A percentile compares a stretch with the other conserved stretches of the same genome.
phyloP scores from a whole-genome alignment of 2,888 invertebrate species.

The Caenorhabditis sp. region DNA sequence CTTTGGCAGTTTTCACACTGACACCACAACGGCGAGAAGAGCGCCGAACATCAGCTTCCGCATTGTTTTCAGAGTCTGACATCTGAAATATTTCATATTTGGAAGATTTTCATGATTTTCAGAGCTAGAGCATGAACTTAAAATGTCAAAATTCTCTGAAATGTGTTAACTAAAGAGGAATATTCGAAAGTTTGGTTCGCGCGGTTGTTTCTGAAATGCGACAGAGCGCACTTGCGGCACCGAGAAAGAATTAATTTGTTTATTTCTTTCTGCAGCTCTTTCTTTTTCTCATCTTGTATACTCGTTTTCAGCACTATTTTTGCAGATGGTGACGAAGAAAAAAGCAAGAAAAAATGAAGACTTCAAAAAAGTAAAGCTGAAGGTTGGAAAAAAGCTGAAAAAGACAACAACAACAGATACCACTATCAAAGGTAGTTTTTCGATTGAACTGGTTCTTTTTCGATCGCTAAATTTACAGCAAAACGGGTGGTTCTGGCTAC shows the following conservation, averaged over 20 bases:
- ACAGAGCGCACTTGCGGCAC: slow-evolving; percentile 50
- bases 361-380: slow-evolving; percentile 79
- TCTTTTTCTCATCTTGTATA: not conserved
- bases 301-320: not conserved
- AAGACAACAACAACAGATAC: slow-evolving; percentile 78
- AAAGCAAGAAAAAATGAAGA: slow-evolving; percentile 73
- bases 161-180: too few relatives aligned
- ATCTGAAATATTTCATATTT: slow-evolving; percentile 12
- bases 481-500: slow-evolving; percentile 66
- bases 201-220: slow-evolving; percentile 1
- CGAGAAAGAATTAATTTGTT: not conserved
- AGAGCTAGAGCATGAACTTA: not conserved
- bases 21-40: slow-evolving; percentile 60
- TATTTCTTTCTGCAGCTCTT: not conserved
- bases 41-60: slow-evolving; percentile 42
- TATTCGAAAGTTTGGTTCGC: slow-evolving; percentile 20
- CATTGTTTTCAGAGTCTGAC: slow-evolving; percentile 62
- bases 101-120: not conserved
- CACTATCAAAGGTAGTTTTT: slow-evolving; percentile 67
- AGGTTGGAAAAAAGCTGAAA: slow-evolving; percentile 77
- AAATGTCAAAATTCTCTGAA: not conserved
- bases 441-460: not conserved
- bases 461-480: slow-evolving; percentile 42
- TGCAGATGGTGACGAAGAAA: slow-evolving; percentile 68
- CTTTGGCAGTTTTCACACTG: slow-evolving; percentile 43